Conservation (phyloP, 2,888 invertebrate genomes). For the Bhutanitis thaidina region DNA sequence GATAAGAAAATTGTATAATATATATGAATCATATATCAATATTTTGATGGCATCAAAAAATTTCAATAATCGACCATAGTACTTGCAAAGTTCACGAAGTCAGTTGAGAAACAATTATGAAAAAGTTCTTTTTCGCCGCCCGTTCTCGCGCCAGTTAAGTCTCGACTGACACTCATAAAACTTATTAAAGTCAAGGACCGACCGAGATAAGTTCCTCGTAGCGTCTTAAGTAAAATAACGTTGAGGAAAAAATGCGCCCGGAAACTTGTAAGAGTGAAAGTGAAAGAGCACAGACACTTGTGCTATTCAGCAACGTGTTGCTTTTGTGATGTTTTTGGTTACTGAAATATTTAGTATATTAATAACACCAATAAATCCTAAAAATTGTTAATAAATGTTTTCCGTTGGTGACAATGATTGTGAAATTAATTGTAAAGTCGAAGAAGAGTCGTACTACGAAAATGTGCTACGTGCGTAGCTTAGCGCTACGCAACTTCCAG, state of each 20-base stretch:
- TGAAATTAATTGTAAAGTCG: not conserved
- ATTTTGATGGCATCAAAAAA: constrained; percentile 38
- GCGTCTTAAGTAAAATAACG: constrained; percentile 79
- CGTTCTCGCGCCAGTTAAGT: constrained; percentile 75
- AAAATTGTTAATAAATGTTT: too few species aligned
- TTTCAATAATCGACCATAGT: constrained; percentile 69
- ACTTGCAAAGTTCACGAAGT: constrained; percentile 47
- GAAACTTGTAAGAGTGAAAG: constrained; percentile 67
- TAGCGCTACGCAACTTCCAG: constrained; percentile 1
- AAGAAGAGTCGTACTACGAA: constrained; percentile 15
- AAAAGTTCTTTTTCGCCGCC: constrained; percentile 72
- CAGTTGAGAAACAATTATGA: constrained; percentile 76
- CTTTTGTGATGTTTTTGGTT: constrained; percentile 32
- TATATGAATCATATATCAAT: too few species aligned
- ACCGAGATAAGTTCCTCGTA: constrained; percentile 75
- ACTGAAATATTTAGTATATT: constrained; percentile 4
- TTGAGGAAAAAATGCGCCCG: constrained; percentile 67
- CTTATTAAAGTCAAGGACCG: constrained; percentile 80
- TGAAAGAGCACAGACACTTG: constrained; percentile 50
- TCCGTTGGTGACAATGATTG: not conserved
- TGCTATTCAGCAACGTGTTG: constrained; percentile 58
- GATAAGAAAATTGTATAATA: too few species aligned
- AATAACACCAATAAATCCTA: too few species aligned
- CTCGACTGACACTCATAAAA: constrained; percentile 78
- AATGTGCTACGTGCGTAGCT: constrained; percentile 19